phyloP scores from a whole-genome alignment of 2,113 vertebrate species.

The Hyla sarda region DNA sequence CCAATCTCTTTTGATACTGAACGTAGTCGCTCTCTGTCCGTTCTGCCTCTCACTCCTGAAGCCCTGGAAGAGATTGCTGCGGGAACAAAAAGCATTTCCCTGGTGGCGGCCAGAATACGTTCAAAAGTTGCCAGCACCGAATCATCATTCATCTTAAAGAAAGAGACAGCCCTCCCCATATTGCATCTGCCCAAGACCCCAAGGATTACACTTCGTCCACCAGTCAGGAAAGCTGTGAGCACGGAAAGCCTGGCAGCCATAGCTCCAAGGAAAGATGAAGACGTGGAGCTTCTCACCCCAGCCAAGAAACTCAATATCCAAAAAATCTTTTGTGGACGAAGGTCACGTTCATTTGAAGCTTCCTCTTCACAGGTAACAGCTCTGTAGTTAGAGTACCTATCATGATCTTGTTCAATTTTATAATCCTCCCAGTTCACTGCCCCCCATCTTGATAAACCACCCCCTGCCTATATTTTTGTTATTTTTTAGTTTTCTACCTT shows the following conservation, averaged over 20 bases:
- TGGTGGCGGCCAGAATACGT: slow-evolving; percentile 65
- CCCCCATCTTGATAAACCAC: no score
- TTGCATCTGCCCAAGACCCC: slow-evolving; percentile 35
- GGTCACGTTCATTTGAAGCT: slow-evolving; percentile 60
- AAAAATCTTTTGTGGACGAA: slow-evolving; percentile 62
- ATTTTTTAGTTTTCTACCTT: no score
- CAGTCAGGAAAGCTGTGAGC: slow-evolving; percentile 24
- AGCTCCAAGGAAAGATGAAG: slow-evolving; percentile 21
- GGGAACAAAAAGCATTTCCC: slow-evolving; percentile 71
- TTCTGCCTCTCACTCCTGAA: slow-evolving; percentile 56
- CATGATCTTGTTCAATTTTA: no score
- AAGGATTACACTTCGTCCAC: background rate
- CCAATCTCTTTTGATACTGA: background rate
- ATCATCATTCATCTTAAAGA: slow-evolving; percentile 27
- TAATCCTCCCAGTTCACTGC: no score
- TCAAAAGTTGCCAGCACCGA: slow-evolving; percentile 55
- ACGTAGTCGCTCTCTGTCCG: background rate
- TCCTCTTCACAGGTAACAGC: slow-evolving; percentile 55
- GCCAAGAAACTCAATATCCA: slow-evolving; percentile 32
- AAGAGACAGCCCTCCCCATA: slow-evolving; percentile 43
- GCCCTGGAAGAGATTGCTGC: slow-evolving; percentile 66
- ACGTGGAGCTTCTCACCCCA: background rate
- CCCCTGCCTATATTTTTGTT: no score
- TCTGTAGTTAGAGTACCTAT: no score
- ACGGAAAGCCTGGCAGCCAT: slow-evolving; percentile 9